These are phyloP conservation scores for Eupithecia inturbata DNA, from an alignment of 2,888 invertebrate genomes.

Conservation along the genomic window DNA sequence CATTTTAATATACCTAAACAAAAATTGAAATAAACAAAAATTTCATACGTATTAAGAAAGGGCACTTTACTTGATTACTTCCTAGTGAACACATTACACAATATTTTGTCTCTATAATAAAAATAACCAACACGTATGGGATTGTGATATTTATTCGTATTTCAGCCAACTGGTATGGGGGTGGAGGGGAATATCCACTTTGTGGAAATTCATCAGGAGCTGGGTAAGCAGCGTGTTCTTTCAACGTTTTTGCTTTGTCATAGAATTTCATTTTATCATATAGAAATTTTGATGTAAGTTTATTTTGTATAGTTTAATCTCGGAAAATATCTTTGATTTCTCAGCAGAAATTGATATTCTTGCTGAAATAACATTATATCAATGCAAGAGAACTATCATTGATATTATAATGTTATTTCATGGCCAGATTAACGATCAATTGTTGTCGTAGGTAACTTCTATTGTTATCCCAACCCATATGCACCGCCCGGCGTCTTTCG, in stretches of 20 bases:
- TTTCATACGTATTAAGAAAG: not conserved
- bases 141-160: conserved; percentile 3
- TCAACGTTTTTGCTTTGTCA: not conserved
- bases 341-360: not conserved
- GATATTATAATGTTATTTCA: too few relatives aligned
- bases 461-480: too few relatives aligned
- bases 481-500: too few relatives aligned
- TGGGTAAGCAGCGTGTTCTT: conserved; percentile 84
- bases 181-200: conserved; percentile 88
- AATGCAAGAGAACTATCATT: too few relatives aligned
- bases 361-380: too few relatives aligned
- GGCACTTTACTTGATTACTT: not conserved
- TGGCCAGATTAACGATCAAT: too few relatives aligned
- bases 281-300: not conserved
- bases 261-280: not conserved
- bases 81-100: not conserved
- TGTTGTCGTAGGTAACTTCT: too few relatives aligned
- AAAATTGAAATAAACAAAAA: not conserved
- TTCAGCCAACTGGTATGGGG: conserved; percentile 90
- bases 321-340: not conserved
- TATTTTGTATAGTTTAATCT: not conserved
- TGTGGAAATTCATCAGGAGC: conserved; percentile 97
- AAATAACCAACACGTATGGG: not conserved
- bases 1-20: not conserved
- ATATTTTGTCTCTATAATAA: not conserved